Evolutionary conservation across 2,888 invertebrate species (phyloP), one percentile per base, ranked within the genome.

Genomic region (Alloscopus bannaensis): DNA sequence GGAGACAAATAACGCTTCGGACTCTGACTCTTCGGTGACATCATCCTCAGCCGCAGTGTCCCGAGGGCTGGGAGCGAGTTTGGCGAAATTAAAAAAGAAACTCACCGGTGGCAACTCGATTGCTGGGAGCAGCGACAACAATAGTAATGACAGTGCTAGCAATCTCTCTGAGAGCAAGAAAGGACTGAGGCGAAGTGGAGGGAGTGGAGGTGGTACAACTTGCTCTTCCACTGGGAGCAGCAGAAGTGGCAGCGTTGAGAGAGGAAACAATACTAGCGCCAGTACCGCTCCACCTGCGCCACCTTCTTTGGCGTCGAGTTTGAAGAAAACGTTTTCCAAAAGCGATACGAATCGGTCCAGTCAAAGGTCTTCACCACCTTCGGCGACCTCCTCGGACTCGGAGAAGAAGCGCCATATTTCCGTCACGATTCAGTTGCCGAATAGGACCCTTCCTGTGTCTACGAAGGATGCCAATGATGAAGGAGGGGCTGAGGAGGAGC

Each of bases 231-330:
- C 83, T 18, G 83, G 81, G 1, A 85, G 85, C 69, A 85, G 86
- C 69, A 69, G 85, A n/a, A 86, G 85, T 65, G 84, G 70, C 45
- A 84, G 84, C 52, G 73, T 70, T 42, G 86, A 86, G 69, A 80
- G 85, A 40, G 70, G 60, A 50, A 75, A 66, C 28, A 57, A 36
- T 47, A 65, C 3, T 22, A 75, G 28, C 28, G 42, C 47, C 8
- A 20, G 62, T 24, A 45, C 36, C 40, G 24, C 66, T 11, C 11
- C 52, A 16, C 11, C 45, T 3, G 52, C 52, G 11, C 16, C 60
- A 11, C 8, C 60, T 13, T 13, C 55, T 6, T 69, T 29, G 45
- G 69, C 77, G 1, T 77, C 77, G 16, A 76, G 59, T 55, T 45
- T 77, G 16, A 69, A 52, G 42, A 77, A 77, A 26, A 69, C 62